Conservation (phyloP, 2,888 invertebrate genomes). For the Lycia hirtaria region DNA sequence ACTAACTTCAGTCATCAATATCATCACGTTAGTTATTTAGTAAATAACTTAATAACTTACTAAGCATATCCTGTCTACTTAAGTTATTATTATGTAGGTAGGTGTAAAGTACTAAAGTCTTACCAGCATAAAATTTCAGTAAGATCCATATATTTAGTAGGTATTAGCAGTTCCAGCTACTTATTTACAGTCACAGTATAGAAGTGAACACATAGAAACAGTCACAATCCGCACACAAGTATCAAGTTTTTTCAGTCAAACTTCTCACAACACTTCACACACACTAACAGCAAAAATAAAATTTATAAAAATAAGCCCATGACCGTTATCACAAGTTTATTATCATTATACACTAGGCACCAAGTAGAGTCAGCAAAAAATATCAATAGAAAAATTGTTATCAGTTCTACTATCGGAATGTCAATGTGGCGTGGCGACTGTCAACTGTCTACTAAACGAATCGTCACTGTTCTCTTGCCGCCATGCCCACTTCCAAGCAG, state of each 20-base stretch:
- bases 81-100: too few relatives aligned
- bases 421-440: slow-evolving; percentile 85
- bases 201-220: slow-evolving; percentile 30
- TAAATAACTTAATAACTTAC: too few relatives aligned
- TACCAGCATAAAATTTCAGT: slow-evolving; percentile 7
- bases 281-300: slow-evolving; percentile 48
- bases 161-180: slow-evolving; percentile 3
- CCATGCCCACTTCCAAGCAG: slow-evolving; percentile 80
- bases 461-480: slow-evolving; percentile 81
- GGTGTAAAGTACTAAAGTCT: too few relatives aligned
- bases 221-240: slow-evolving; percentile 33
- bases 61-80: too few relatives aligned
- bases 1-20: too few relatives aligned
- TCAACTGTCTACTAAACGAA: slow-evolving; percentile 85
- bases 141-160: slow-evolving; percentile 23
- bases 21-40: too few relatives aligned
- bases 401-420: slow-evolving; percentile 83
- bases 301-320: slow-evolving; percentile 40
- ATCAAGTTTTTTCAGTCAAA: slow-evolving; percentile 25
- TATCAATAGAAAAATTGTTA: slow-evolving; percentile 78
- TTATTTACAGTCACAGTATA: slow-evolving; percentile 19
- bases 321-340: slow-evolving; percentile 46
- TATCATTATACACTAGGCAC: slow-evolving; percentile 55
- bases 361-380: slow-evolving; percentile 69
- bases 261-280: slow-evolving; percentile 65